A percentile compares a stretch with the other conserved stretches of the same genome.
Conservation (phyloP, 1,140 invertebrate species). For the Cardiocondyla obscurior region DNA sequence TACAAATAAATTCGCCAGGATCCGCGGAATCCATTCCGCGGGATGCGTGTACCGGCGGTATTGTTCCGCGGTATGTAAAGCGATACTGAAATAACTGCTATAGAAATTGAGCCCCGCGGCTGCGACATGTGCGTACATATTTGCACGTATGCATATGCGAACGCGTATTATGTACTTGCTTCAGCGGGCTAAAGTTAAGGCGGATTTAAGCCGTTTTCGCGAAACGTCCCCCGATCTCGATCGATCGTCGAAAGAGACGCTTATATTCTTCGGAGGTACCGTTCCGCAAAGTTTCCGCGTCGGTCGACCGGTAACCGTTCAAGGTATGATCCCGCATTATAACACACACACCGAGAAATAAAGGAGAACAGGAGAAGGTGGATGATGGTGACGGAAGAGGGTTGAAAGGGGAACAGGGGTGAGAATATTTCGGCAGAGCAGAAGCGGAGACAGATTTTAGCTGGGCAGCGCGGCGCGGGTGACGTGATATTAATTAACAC, state of each 20-base stretch:
- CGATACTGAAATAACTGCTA: conserved; percentile 67
- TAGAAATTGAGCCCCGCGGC: conserved; percentile 61
- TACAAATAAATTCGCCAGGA: conserved; percentile 52
- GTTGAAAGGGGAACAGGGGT: conserved; percentile 39
- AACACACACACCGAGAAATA: neutral
- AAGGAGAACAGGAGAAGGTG: conserved; percentile 19
- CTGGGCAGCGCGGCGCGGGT: conserved; percentile 78
- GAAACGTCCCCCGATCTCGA: neutral
- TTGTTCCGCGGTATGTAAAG: conserved; percentile 64
- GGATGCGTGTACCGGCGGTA: conserved; percentile 33
- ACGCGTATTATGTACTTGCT: conserved; percentile 22
- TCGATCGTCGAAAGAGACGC: conserved; percentile 4
- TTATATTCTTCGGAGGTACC: neutral
- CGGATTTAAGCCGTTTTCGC: conserved; percentile 8
- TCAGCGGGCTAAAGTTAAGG: conserved; percentile 34
- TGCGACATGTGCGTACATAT: conserved; percentile 16
- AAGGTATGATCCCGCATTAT: neutral
- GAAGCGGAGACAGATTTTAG: conserved; percentile 81
- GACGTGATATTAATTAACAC: conserved; percentile 84
- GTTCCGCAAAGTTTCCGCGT: neutral
- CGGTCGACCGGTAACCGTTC: neutral
- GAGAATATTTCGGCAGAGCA: conserved; percentile 74
- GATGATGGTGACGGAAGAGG: conserved; percentile 39
- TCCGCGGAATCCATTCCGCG: conserved; percentile 41
- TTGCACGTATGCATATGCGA: conserved; percentile 36